Evolutionary conservation across 2,888 invertebrate species (phyloP), one percentile per base, ranked within the genome.

Genomic region (Macrosiphum euphorbiae): DNA sequence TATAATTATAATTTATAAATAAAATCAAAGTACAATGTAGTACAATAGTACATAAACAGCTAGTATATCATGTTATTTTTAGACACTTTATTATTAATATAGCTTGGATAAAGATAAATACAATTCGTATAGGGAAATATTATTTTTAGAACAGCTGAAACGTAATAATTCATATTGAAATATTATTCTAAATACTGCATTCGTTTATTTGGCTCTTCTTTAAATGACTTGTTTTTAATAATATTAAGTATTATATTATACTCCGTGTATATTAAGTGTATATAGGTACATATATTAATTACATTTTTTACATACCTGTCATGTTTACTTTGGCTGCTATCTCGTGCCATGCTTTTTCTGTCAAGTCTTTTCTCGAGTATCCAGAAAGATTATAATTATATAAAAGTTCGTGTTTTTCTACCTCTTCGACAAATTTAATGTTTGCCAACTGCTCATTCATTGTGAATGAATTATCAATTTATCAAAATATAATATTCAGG

Each of bases 281-380:
- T 84, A 55, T 55, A 58, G 58, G 58, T 8, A 58, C 58, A 58
- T 61, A 52, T 61, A 61, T 87, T 88, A 88, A 88, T 41, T 85
- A 87, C 50, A 87, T 50, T 87, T 87, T 87, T 87, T 91, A 67
- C 52, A 88, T 94, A 95, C 95, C 95, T 95, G 95, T 94, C 95
- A 95, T 94, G 58, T 95, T 95, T 91, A 95, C 94, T 84, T 94
- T 92, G 85, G 90, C 95, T 94, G 95, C 95, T 41, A 95, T 95
- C 24, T 95, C 95, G 35, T 94, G 94, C 95, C 95, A 95, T 55
- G 95, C 95, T 92, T 95, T 95, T 84, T 95, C 95, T 86, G 95
- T 95, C 35, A 94, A 50, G 87, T 95, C 95, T 94, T 95, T 95
- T 55, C 95, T 95, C 95, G 94, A 55, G 89, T 95, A 67, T 13